A percentile compares a stretch with the other conserved stretches of the same genome.
Conservation (phyloP, 2,113 vertebrate genomes). For the Bubo blakistoni region DNA sequence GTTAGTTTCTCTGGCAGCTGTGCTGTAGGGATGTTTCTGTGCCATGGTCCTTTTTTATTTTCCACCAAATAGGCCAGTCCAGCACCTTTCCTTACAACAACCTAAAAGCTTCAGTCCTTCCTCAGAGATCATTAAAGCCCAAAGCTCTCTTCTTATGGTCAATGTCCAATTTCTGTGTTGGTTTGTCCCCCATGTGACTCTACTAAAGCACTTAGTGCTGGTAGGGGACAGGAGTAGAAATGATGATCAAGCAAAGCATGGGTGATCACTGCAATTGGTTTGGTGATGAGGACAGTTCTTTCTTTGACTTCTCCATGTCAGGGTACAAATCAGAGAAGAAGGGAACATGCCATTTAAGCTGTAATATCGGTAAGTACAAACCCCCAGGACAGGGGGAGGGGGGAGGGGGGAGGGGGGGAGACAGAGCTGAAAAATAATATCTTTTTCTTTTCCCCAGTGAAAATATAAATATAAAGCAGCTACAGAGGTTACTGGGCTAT, state of each 20-base stretch:
- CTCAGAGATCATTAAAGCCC: background rate
- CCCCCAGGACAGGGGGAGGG: background rate
- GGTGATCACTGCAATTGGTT: background rate
- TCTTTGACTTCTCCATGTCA: conserved; percentile 7
- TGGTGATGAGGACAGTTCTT: background rate
- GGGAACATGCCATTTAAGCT: background rate
- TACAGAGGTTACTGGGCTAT: background rate
- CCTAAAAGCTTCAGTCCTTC: background rate
- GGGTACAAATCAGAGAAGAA: background rate
- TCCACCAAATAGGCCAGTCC: background rate
- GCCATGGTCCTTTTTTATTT: background rate
- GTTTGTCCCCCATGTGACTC: background rate
- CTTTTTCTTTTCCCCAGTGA: background rate
- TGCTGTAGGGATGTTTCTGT: background rate
- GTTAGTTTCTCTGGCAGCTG: background rate
- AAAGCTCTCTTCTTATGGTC: background rate
- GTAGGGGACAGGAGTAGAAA: background rate
- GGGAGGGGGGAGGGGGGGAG: background rate
- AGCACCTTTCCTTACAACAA: background rate
- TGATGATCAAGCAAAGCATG: background rate
- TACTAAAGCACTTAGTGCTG: background rate
- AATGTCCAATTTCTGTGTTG: background rate
- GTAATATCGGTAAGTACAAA: background rate
- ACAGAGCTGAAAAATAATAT: background rate
- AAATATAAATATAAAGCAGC: background rate